Conservation (phyloP, 2,888 invertebrate species). For the Lissonota sp. region DNA sequence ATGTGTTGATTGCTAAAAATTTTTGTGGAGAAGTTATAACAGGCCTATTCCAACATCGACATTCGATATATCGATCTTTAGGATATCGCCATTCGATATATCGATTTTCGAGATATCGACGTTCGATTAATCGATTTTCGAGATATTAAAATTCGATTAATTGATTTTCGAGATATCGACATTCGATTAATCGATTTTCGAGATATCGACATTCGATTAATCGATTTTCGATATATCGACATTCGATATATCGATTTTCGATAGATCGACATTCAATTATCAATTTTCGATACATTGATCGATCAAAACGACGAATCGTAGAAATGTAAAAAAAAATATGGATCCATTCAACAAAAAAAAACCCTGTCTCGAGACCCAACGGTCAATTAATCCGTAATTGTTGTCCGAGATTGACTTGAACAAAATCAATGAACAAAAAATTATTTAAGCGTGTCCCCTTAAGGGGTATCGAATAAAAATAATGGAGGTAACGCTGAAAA, state of each 20-base stretch:
- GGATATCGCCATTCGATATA: not conserved
- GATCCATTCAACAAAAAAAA: not conserved
- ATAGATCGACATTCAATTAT: not conserved
- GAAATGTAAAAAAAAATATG: not conserved
- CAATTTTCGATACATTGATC: no score
- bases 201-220: not conserved
- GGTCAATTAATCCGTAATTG: not conserved
- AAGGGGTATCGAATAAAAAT: slow-evolving; percentile 3
- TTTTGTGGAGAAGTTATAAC: no score
- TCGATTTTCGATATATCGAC: not conserved
- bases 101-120: not conserved
- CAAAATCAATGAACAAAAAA: no score
- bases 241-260: not conserved
- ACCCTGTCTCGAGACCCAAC: not conserved
- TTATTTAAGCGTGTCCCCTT: no score
- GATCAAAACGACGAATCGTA: not conserved
- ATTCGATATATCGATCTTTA: no score
- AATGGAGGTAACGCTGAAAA: not conserved
- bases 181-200: not conserved
- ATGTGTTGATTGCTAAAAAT: no score
- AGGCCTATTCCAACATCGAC: no score
- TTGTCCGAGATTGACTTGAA: no score
- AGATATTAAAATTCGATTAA: no score
- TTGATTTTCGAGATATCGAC: no score
- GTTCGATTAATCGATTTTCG: not conserved